phyloP scores from a whole-genome alignment of 2,113 vertebrate species.

The Rhadina sibilatrix region DNA sequence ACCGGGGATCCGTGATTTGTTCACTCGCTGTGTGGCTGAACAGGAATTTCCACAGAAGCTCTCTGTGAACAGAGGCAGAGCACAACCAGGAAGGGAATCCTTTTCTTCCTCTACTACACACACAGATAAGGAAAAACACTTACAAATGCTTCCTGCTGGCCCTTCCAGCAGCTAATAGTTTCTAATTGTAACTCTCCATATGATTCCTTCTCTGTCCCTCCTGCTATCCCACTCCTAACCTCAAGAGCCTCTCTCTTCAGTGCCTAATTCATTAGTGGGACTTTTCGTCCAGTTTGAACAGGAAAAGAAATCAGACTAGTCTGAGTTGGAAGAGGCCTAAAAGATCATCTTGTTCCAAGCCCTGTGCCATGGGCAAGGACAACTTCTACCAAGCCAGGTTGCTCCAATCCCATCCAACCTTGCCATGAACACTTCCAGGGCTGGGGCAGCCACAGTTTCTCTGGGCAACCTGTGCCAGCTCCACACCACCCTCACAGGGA shows the following conservation, averaged over 20 bases:
- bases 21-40: neutral
- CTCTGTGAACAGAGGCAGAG: neutral
- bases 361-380: neutral
- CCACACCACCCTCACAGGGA: neutral
- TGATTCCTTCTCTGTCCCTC: neutral
- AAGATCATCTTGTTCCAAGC: neutral
- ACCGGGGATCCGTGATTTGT: rapidly evolving
- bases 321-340: neutral
- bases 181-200: neutral
- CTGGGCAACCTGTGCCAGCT: neutral
- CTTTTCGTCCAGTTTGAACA: neutral
- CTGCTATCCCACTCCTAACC: neutral
- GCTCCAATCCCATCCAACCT: neutral
- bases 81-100: neutral
- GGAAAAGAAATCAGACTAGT: neutral
- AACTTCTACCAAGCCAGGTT: neutral
- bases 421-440: no score
- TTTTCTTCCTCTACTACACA: neutral
- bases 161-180: neutral
- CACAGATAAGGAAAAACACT: neutral
- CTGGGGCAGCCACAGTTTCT: neutral
- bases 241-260: neutral
- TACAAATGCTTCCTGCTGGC: neutral
- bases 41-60: neutral
- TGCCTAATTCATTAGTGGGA: neutral